Conservation (phyloP, 2,797 vertebrate species). For the Rhabdomys pumilio region DNA sequence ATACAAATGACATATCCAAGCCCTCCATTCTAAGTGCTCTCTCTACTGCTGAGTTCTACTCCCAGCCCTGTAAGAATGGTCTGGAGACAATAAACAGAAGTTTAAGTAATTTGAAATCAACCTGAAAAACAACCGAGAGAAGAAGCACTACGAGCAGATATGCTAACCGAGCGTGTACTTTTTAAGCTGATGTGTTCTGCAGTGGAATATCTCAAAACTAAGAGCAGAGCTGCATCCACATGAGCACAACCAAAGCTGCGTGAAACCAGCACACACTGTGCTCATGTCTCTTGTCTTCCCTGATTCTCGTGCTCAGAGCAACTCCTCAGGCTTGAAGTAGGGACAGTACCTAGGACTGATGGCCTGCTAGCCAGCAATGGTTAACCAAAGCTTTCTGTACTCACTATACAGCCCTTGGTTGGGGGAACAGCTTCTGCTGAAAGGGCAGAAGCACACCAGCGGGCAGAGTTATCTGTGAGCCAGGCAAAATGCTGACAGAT, state of each 20-base stretch:
- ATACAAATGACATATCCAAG: not conserved
- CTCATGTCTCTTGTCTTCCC: not conserved
- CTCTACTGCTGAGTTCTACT: not conserved
- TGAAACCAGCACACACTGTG: not conserved
- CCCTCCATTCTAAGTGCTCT: not conserved
- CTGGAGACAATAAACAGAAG: slow-evolving; percentile 5
- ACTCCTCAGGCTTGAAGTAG: not conserved
- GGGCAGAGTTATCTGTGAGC: not conserved
- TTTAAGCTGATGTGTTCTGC: slow-evolving; percentile 41
- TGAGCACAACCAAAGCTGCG: not conserved
- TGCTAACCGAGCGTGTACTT: not conserved
- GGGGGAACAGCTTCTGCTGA: not conserved
- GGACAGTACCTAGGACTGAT: not conserved
- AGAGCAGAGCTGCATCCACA: not conserved
- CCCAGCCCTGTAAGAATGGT: not conserved
- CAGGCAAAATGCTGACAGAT: not conserved
- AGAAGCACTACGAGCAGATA: not conserved
- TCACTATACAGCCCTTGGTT: not conserved
- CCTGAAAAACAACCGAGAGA: slow-evolving; percentile 54
- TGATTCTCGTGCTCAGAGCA: slow-evolving; percentile 10
- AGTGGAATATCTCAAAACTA: not conserved
- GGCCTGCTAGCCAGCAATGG: not conserved
- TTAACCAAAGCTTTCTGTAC: not conserved
- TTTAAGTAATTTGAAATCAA: slow-evolving; percentile 38
- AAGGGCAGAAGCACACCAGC: not conserved